Evolutionary conservation across 2,113 vertebrate genomes (phyloP).

Genomic region (Forbesichthys papilliferus): DNA sequence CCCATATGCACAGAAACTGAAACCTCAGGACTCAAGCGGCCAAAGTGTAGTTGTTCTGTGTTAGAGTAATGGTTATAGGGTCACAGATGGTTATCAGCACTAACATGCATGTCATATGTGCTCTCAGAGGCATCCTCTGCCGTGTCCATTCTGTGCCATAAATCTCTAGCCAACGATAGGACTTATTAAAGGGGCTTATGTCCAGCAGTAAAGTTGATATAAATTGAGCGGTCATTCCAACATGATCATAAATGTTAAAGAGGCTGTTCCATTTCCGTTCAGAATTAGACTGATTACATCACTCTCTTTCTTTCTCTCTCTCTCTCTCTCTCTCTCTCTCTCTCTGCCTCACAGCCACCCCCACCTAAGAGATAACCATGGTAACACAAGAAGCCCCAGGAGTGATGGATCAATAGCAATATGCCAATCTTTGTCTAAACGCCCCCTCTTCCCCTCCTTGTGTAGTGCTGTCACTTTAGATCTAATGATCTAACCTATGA

Average conservation of each 20-base stretch:
- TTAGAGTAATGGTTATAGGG: conserved; percentile 63
- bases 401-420: conserved; percentile 76
- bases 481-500: conserved; percentile 77
- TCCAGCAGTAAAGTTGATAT: conserved; percentile 29
- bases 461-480: conserved; percentile 75
- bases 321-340: conserved; percentile 36
- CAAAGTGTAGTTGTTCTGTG: conserved; percentile 49
- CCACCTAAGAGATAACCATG: conserved; percentile 61
- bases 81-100: conserved; percentile 61
- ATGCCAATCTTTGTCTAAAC: conserved; percentile 74
- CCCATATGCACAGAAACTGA: conserved; percentile 61
- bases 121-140: conserved; percentile 17
- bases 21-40: conserved; percentile 70
- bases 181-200: conserved; percentile 18
- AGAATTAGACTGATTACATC: conserved; percentile 56
- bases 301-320: conserved; percentile 43
- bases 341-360: conserved; percentile 23
- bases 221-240: conserved; percentile 46
- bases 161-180: conserved; percentile 32
- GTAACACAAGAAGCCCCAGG: conserved; percentile 66
- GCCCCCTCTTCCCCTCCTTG: conserved; percentile 65
- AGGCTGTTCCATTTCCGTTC: conserved; percentile 31
- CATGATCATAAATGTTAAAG: conserved; percentile 21
- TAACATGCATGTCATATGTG: conserved; percentile 37
- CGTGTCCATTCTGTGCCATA: conserved; percentile 20